These are phyloP conservation scores for Prietella phreatophila DNA, from an alignment of 2,113 vertebrate genomes.

Conservation along the genomic window DNA sequence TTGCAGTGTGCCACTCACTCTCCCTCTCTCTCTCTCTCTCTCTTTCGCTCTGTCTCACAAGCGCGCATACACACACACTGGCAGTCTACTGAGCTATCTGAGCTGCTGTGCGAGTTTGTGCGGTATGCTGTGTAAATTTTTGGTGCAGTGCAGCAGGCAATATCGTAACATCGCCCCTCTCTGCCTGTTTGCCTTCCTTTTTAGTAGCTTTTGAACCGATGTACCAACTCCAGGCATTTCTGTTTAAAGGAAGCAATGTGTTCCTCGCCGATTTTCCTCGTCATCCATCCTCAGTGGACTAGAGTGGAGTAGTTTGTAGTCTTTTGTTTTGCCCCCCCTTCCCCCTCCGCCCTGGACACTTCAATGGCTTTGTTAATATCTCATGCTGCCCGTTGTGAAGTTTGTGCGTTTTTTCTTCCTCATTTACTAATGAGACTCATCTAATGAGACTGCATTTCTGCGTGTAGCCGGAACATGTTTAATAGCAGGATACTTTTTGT, in stretches of 20 bases:
- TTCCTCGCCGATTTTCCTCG: slow-evolving; percentile 61
- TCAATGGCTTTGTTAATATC: slow-evolving; percentile 61
- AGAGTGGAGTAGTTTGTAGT: slow-evolving; percentile 53
- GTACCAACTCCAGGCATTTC: slow-evolving; percentile 73
- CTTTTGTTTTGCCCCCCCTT: slow-evolving; percentile 42
- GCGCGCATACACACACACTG: slow-evolving; percentile 14
- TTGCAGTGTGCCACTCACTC: slow-evolving; percentile 32
- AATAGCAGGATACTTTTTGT: slow-evolving; percentile 10
- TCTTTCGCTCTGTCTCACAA: slow-evolving; percentile 24
- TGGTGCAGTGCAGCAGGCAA: slow-evolving; percentile 95
- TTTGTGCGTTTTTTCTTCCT: slow-evolving; percentile 44
- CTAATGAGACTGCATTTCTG: slow-evolving; percentile 38
- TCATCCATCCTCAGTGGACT: slow-evolving; percentile 61
- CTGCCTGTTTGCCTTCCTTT: slow-evolving; percentile 65
- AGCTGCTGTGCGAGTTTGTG: slow-evolving; percentile 70
- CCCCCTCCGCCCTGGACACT: slow-evolving; percentile 49
- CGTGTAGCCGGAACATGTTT: slow-evolving; percentile 10
- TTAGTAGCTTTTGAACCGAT: slow-evolving; percentile 63
- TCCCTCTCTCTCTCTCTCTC: slow-evolving; percentile 5
- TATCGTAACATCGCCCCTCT: slow-evolving; percentile 78
- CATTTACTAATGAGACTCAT: slow-evolving; percentile 50
- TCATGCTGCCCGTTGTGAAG: slow-evolving; percentile 61
- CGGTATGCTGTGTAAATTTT: slow-evolving; percentile 78
- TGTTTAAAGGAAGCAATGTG: slow-evolving; percentile 58
- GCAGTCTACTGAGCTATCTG: slow-evolving; percentile 61